Percentiles rank a stretch among this genome's conserved stretches.
Conservation (phyloP, 1,140 invertebrate genomes). For the Acromyrmex charruanus region DNA sequence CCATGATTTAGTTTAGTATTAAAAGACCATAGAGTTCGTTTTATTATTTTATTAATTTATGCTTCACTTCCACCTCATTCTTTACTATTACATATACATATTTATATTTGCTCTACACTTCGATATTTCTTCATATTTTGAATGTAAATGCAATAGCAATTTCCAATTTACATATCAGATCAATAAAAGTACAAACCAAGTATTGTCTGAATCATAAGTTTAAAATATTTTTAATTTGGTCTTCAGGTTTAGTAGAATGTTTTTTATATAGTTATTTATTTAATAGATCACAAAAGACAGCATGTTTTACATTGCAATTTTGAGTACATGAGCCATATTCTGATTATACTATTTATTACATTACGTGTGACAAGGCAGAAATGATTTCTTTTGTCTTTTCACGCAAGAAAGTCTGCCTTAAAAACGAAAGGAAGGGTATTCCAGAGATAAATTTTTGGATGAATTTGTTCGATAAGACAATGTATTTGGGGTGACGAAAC, state of each 20-base stretch:
- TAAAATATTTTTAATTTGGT: background rate
- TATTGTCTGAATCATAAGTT: background rate
- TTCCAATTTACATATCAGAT: conserved; percentile 39
- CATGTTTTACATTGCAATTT: background rate
- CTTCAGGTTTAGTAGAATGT: background rate
- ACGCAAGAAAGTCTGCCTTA: background rate
- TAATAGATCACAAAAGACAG: background rate
- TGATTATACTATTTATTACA: background rate
- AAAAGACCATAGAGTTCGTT: background rate
- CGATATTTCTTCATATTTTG: background rate
- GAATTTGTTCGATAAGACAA: background rate
- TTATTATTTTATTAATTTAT: conserved; percentile 7
- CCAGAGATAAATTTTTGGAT: background rate
- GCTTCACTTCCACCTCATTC: conserved; percentile 13
- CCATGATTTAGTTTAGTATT: conserved; percentile 17
- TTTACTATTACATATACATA: background rate
- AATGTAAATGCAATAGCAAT: conserved; percentile 20
- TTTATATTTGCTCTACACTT: background rate
- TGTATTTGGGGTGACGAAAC: background rate
- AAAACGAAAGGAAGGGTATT: background rate
- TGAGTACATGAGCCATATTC: background rate
- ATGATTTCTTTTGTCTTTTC: background rate
- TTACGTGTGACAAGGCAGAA: background rate
- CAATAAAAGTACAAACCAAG: conserved; percentile 5
- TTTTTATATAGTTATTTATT: background rate